Conservation (phyloP, 2,797 vertebrate species). For the Lithobates pipiens region DNA sequence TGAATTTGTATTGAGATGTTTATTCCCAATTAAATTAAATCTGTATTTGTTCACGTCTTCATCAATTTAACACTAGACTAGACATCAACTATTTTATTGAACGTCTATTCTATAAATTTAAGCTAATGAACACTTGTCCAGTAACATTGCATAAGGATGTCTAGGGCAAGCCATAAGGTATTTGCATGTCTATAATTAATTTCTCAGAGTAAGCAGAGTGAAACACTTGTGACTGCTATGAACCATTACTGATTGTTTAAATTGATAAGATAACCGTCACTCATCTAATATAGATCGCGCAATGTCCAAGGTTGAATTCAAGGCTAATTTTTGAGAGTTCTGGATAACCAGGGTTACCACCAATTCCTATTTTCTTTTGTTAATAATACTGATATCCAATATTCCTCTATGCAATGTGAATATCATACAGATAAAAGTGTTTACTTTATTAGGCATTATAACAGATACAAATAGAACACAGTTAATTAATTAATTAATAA, state of each 20-base stretch:
- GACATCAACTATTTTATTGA: background rate
- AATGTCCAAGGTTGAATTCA: too few species aligned
- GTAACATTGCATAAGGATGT: background rate
- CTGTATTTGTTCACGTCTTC: constrained; percentile 35
- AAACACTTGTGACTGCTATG: background rate
- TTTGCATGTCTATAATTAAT: background rate
- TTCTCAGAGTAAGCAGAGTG: background rate
- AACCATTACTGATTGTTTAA: background rate
- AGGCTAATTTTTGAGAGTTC: too few species aligned
- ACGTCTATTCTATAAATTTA: background rate
- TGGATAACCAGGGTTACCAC: too few species aligned
- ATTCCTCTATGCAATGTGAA: background rate
- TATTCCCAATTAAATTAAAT: constrained; percentile 51
- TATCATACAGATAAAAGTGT: background rate
- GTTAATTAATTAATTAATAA: too few species aligned
- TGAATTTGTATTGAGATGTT: constrained; percentile 54
- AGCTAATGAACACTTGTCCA: background rate
- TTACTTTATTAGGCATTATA: too few species aligned
- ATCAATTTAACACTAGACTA: constrained; percentile 30
- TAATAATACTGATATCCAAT: background rate
- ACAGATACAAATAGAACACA: too few species aligned
- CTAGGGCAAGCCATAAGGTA: background rate
- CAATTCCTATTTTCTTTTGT: background rate
- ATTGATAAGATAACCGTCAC: too few species aligned
- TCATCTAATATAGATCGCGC: too few species aligned